phyloP scores from a whole-genome alignment of 2,113 vertebrate genomes.

The Stictonetta naevosa region DNA sequence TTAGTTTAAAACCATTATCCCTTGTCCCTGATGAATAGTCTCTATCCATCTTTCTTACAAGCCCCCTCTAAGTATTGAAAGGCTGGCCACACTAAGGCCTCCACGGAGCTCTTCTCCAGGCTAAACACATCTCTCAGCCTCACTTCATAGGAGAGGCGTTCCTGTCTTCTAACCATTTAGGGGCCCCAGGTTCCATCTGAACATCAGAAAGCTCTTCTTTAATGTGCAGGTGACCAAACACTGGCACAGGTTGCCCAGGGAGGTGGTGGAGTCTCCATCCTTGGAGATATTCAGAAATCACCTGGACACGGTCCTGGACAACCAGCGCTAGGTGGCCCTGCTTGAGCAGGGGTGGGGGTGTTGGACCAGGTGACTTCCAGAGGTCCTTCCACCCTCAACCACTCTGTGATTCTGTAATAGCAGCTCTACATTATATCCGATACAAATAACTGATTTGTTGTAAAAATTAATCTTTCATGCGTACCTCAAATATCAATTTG shows the following conservation, averaged over 20 bases:
- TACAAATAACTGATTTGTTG: background rate
- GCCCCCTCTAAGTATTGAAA: background rate
- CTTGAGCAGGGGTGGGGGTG: background rate
- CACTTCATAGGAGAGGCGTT: too few relatives aligned
- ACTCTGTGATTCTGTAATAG: background rate
- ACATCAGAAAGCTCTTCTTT: too few relatives aligned
- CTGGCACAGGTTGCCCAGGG: too few relatives aligned
- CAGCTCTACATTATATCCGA: background rate
- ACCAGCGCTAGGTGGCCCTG: background rate
- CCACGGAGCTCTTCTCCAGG: too few relatives aligned
- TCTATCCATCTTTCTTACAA: background rate
- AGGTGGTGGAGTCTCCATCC: too few relatives aligned
- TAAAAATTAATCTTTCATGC: conserved; percentile 27
- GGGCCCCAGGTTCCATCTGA: too few relatives aligned
- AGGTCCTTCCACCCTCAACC: background rate
- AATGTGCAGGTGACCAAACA: too few relatives aligned
- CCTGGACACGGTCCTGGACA: too few relatives aligned
- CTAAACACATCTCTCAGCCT: too few relatives aligned
- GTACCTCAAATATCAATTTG: conserved; percentile 28
- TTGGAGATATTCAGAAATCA: too few relatives aligned
- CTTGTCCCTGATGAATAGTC: background rate
- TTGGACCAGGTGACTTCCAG: background rate
- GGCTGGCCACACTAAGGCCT: too few relatives aligned
- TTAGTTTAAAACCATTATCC: background rate
- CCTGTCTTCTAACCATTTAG: too few relatives aligned